Conservation (phyloP, 2,797 vertebrate genomes). For the Platyrinchus mystaceus region DNA sequence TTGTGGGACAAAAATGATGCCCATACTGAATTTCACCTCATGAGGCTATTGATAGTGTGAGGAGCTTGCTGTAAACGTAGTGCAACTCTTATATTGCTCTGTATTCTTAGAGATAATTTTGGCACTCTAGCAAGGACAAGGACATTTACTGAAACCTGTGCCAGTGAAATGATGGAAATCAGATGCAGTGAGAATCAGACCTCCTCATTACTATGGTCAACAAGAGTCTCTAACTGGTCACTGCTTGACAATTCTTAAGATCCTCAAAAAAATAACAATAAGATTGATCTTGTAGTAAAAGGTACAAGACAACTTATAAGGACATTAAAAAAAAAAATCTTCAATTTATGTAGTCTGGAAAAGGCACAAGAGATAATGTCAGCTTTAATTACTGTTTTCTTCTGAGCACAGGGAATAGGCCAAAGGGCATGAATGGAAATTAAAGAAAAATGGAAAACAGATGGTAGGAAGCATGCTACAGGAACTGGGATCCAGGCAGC, state of each 20-base stretch:
- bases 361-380: conserved; percentile 70
- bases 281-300: conserved; percentile 9
- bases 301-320: not conserved
- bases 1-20: not conserved
- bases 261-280: not conserved
- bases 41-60: not conserved
- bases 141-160: not conserved
- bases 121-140: not conserved
- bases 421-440: conserved; percentile 75
- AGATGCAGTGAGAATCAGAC: not conserved
- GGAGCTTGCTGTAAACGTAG: not conserved
- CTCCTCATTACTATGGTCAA: not conserved
- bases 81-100: not conserved
- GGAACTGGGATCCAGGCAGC: conserved; percentile 59
- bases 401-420: conserved; percentile 63
- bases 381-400: conserved; percentile 73
- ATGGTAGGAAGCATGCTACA: conserved; percentile 71
- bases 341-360: conserved; percentile 49
- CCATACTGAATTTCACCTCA: not conserved
- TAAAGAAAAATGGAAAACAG: conserved; percentile 79
- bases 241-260: not conserved
- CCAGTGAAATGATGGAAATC: not conserved
- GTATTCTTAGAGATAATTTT: not conserved
- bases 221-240: not conserved
- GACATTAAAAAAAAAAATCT: not conserved